These are phyloP conservation scores for Paralichthys olivaceus DNA, from an alignment of 2,113 vertebrate genomes.

Conservation along the genomic window DNA sequence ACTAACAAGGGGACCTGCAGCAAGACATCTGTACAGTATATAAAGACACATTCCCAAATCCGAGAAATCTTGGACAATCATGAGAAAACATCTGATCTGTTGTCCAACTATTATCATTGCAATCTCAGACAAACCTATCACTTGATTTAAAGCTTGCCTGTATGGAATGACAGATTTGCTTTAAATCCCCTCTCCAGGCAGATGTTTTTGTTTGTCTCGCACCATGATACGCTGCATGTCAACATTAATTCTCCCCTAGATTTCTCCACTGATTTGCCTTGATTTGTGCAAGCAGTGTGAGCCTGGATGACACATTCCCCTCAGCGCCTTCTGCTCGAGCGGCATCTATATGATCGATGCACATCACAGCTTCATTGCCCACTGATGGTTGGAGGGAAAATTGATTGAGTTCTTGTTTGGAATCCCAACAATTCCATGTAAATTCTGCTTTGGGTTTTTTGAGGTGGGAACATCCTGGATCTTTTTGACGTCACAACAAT, in stretches of 20 bases:
- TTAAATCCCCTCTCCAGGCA: constrained; percentile 36
- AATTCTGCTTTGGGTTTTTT: neutral
- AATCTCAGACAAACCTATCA: neutral
- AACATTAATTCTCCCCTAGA: constrained; percentile 30
- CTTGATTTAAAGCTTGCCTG: constrained; percentile 12
- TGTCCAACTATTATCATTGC: neutral
- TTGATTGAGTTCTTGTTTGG: neutral
- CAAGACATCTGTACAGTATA: too few relatives aligned
- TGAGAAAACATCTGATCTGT: too few relatives aligned
- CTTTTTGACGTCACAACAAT: too few relatives aligned
- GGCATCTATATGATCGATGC: constrained; percentile 26
- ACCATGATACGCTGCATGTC: constrained; percentile 32
- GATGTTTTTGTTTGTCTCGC: constrained; percentile 46
- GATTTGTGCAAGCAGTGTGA: constrained; percentile 35
- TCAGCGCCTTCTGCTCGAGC: neutral
- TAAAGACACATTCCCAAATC: neutral
- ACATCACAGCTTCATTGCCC: constrained; percentile 12
- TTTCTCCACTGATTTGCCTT: constrained; percentile 40
- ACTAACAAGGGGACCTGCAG: too few relatives aligned
- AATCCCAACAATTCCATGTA: neutral
- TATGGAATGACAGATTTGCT: constrained; percentile 11
- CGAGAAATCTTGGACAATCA: neutral
- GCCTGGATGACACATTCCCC: constrained; percentile 2
- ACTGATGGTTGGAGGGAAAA: neutral
- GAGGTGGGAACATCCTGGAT: too few relatives aligned